Conservation (phyloP, 2,888 invertebrate genomes). For the Alloplasta piceator region DNA sequence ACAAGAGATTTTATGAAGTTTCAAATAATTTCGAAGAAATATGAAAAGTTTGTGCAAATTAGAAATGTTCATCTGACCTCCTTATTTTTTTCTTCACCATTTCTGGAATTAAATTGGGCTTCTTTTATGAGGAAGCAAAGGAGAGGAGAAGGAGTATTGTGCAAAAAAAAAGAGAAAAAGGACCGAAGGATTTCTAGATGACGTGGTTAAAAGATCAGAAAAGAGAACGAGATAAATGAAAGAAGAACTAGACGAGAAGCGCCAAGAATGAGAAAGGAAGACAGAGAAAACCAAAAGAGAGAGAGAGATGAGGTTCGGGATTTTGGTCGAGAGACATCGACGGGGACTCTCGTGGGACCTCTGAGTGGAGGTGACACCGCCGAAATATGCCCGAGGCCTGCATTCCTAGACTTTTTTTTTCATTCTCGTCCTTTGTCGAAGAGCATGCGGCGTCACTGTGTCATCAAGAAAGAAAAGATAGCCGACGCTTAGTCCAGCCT, state of each 20-base stretch:
- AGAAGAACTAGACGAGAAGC: constrained; percentile 36
- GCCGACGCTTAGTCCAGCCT: constrained; percentile 3
- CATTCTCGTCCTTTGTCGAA: constrained; percentile 77
- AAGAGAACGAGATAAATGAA: constrained; percentile 59
- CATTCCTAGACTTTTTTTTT: constrained; percentile 80
- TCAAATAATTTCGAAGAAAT: too few relatives aligned
- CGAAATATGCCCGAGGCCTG: constrained; percentile 79
- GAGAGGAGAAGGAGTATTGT: constrained; percentile 43
- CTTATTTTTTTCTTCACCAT: too few relatives aligned
- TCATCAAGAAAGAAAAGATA: constrained; percentile 72
- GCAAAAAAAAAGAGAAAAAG: constrained; percentile 52
- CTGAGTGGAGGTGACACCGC: constrained; percentile 81
- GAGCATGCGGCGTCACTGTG: constrained; percentile 77
- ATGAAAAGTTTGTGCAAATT: too few relatives aligned
- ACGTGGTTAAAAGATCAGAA: constrained; percentile 65
- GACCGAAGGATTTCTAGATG: constrained; percentile 41
- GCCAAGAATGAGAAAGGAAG: constrained; percentile 34
- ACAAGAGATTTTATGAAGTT: too few relatives aligned
- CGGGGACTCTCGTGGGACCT: constrained; percentile 63
- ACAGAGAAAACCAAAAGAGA: constrained; percentile 42
- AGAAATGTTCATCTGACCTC: too few relatives aligned
- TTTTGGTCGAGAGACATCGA: constrained; percentile 61
- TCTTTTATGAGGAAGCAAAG: constrained; percentile 24
- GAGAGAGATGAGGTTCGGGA: constrained; percentile 29
- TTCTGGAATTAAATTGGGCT: too few relatives aligned